Evolutionary conservation across 2,797 vertebrate species (phyloP).

Genomic region (Morus bassanus): DNA sequence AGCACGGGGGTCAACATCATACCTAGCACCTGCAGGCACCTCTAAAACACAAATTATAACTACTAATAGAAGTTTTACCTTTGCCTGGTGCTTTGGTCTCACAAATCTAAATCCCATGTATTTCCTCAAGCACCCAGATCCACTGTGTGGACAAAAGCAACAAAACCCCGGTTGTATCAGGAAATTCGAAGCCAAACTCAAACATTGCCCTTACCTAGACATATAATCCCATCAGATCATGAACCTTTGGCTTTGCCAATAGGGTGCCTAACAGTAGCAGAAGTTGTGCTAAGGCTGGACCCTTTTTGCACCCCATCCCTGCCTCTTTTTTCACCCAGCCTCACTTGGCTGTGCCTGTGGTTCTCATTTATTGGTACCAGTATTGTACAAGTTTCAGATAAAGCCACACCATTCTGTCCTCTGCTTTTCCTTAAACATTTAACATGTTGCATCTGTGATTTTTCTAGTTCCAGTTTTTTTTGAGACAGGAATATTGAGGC

Average conservation of each 20-base stretch:
- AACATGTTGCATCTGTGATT: background rate
- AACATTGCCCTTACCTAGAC: background rate
- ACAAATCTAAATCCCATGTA: background rate
- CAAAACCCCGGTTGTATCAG: background rate
- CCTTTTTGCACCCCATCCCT: background rate
- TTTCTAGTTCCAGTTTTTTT: background rate
- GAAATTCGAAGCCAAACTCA: background rate
- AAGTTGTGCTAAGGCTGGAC: background rate
- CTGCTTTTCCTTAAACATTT: background rate
- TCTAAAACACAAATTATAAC: background rate
- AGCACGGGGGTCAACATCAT: background rate
- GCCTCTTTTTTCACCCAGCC: background rate
- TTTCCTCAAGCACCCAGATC: background rate
- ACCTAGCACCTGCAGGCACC: background rate
- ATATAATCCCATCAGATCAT: background rate
- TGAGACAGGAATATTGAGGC: background rate
- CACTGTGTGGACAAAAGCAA: background rate
- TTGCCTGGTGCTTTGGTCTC: background rate
- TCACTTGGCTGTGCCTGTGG: background rate
- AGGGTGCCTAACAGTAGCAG: background rate
- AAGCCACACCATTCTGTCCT: background rate
- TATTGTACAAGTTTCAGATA: background rate
- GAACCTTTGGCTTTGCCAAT: background rate
- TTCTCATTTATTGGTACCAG: background rate
- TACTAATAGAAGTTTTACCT: background rate